These are phyloP conservation scores for Poeciliopsis turrubarensis DNA, from an alignment of 2,113 vertebrate species.

Conservation along the genomic window DNA sequence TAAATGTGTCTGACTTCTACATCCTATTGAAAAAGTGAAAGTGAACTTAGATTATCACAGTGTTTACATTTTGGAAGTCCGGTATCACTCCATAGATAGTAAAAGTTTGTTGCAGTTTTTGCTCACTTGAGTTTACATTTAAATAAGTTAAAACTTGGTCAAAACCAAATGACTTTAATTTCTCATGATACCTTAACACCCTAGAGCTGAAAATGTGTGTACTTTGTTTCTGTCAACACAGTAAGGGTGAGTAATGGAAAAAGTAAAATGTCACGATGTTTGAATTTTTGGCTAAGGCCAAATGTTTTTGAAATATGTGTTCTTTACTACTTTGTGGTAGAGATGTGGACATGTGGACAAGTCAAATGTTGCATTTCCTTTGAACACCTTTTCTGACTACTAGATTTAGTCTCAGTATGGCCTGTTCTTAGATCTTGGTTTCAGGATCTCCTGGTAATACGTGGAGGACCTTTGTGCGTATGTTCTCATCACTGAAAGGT, in stretches of 20 bases:
- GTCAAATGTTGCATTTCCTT: not conserved
- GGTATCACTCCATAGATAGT: not conserved
- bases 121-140: not conserved
- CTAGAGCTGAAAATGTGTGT: not conserved
- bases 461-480: not conserved
- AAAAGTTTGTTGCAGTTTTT: not conserved
- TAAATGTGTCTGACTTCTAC: not conserved
- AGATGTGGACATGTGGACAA: not conserved
- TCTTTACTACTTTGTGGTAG: not conserved
- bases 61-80: not conserved
- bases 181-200: not conserved
- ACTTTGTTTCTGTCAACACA: not conserved
- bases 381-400: not conserved
- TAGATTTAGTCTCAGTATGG: not conserved
- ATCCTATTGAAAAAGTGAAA: not conserved
- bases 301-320: not conserved
- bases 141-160: not conserved
- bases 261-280: not conserved
- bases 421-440: not conserved
- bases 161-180: not conserved
- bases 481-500: conserved; percentile 7
- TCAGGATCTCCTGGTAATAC: not conserved
- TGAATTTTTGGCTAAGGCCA: not conserved
- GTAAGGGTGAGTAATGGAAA: not conserved
- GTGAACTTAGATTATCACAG: not conserved